Evolutionary conservation across 2,888 invertebrate genomes (phyloP).

Genomic region (Gerris lacustris): DNA sequence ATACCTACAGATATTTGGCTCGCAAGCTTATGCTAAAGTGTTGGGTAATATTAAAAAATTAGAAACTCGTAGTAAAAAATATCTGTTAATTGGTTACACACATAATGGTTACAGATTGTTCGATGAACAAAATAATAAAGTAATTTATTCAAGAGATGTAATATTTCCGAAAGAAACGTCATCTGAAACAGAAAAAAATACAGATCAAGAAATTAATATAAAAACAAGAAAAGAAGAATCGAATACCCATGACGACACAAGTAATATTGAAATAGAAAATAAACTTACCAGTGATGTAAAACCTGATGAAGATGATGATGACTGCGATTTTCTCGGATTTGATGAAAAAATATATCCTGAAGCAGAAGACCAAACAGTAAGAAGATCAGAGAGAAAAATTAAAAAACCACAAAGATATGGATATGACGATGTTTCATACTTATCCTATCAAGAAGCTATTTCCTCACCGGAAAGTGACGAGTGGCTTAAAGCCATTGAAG

Average conservation of each 20-base stretch:
- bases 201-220: not conserved
- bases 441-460: conserved; percentile 21
- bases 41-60: conserved; percentile 10
- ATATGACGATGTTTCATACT: too few relatives aligned
- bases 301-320: not conserved
- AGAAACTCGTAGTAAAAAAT: conserved; percentile 13
- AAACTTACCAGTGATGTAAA: not conserved
- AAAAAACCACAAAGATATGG: conserved; percentile 4
- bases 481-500: conserved; percentile 26
- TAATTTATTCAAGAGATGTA: conserved; percentile 15
- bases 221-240: not conserved
- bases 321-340: not conserved
- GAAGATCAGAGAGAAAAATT: not conserved
- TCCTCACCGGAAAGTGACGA: conserved; percentile 15
- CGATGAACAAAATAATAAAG: conserved; percentile 13
- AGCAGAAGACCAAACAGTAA: not conserved
- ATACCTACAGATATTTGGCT: conserved; percentile 11
- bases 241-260: not conserved
- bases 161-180: not conserved
- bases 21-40: conserved; percentile 9
- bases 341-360: conserved; percentile 2
- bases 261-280: not conserved
- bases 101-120: conserved; percentile 14
- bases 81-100: conserved; percentile 15
- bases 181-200: not conserved